phyloP scores from a whole-genome alignment of 2,113 vertebrate genomes.

The Cololabis saira region DNA sequence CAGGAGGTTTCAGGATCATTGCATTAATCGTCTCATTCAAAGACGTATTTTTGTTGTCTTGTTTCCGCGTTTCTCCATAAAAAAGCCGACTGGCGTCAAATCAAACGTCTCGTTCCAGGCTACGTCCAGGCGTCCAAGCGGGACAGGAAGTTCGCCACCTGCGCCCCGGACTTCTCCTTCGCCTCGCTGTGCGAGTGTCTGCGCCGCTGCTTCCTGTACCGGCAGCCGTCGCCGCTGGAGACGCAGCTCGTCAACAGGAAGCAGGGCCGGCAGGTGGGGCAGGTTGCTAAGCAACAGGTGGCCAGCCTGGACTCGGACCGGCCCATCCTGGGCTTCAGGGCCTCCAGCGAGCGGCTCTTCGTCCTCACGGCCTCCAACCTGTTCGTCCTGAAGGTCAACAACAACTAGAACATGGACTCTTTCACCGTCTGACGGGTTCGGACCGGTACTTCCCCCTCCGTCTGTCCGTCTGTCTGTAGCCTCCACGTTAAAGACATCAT shows the following conservation, averaged over 20 bases:
- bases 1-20: too few relatives aligned
- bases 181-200: conserved; percentile 93
- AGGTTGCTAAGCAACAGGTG: conserved; percentile 98
- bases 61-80: too few relatives aligned
- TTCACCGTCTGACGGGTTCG: too few relatives aligned
- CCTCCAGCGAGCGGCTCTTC: conserved; percentile 93
- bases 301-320: conserved; percentile 91
- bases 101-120: too few relatives aligned
- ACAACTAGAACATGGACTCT: conserved; percentile 60
- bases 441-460: too few relatives aligned
- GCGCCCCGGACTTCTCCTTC: conserved; percentile 92
- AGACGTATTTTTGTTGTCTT: too few relatives aligned
- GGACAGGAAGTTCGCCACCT: conserved; percentile 96
- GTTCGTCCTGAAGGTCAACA: conserved; percentile 94
- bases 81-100: too few relatives aligned
- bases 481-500: too few relatives aligned
- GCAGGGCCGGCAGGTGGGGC: conserved; percentile 91
- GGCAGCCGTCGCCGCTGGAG: conserved; percentile 89
- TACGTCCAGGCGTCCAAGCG: conserved; percentile 98
- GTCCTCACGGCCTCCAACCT: conserved; percentile 90
- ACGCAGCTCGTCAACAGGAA: conserved; percentile 96
- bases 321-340: conserved; percentile 92
- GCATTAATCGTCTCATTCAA: too few relatives aligned
- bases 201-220: conserved; percentile 92
- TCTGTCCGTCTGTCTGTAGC: background rate